Conservation (phyloP, 2,888 invertebrate species). For the Apamea sordens region DNA sequence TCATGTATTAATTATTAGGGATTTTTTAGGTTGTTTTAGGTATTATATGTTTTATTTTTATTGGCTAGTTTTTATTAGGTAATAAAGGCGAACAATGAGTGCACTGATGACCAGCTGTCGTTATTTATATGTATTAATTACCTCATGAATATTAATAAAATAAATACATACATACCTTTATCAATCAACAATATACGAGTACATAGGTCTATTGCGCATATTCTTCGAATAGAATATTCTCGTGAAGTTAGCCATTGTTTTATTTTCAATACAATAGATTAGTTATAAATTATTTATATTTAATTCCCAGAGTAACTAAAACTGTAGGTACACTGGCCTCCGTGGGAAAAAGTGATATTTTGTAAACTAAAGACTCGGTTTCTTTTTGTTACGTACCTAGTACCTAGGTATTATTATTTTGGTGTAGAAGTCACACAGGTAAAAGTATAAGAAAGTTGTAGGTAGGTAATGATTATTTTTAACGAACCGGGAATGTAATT, state of each 20-base stretch:
- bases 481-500: too few relatives aligned
- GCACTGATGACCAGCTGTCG: not conserved
- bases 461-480: too few relatives aligned
- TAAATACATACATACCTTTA: not conserved
- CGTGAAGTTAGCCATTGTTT: constrained; percentile 22
- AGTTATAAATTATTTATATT: constrained; percentile 27
- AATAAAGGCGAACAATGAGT: constrained; percentile 6
- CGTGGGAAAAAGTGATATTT: not conserved
- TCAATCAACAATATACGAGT: not conserved
- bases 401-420: not conserved
- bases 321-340: not conserved
- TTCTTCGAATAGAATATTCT: constrained; percentile 11
- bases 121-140: not conserved
- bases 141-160: constrained; percentile 36
- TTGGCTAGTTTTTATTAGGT: too few relatives aligned
- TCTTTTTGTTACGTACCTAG: too few relatives aligned
- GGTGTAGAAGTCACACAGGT: not conserved
- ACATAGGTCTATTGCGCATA: not conserved
- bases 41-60: too few relatives aligned
- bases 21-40: too few relatives aligned
- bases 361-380: not conserved
- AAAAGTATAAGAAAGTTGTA: not conserved
- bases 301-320: constrained; percentile 19
- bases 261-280: constrained; percentile 29
- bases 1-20: not conserved